A percentile compares a stretch with the other conserved stretches of the same genome.
These are phyloP conservation scores for Iguana delicatissima DNA, from an alignment of 2,797 vertebrate genomes.

Conservation along the genomic window DNA sequence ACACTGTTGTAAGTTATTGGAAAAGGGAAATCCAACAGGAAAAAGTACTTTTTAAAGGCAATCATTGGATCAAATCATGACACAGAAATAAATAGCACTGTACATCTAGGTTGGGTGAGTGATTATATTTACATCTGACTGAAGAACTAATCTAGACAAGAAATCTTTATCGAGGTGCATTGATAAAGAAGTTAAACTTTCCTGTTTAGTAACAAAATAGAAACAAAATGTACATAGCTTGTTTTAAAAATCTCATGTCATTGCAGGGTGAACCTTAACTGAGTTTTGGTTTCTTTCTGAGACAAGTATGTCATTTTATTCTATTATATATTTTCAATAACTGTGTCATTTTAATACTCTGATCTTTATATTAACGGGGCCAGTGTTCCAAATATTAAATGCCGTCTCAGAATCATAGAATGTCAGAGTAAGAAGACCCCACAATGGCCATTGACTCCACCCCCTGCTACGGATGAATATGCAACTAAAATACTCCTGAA, in stretches of 20 bases:
- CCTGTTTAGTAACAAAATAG: background rate
- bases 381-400: background rate
- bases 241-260: background rate
- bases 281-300: background rate
- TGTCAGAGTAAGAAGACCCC: too few relatives aligned
- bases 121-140: background rate
- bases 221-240: background rate
- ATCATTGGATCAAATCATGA: background rate
- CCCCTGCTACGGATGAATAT: too few relatives aligned
- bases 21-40: background rate
- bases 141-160: slow-evolving; percentile 16
- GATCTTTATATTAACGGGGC: background rate
- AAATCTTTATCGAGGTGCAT: slow-evolving; percentile 1
- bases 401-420: too few relatives aligned
- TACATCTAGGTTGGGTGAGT: background rate
- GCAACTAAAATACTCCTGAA: too few relatives aligned
- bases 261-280: background rate
- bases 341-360: background rate
- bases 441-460: too few relatives aligned
- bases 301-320: background rate
- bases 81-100: background rate
- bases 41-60: background rate
- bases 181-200: background rate
- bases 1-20: slow-evolving; percentile 16
- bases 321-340: too few relatives aligned